Conservation (phyloP, 2,888 invertebrate genomes). For the Drosophila acutilabella region DNA sequence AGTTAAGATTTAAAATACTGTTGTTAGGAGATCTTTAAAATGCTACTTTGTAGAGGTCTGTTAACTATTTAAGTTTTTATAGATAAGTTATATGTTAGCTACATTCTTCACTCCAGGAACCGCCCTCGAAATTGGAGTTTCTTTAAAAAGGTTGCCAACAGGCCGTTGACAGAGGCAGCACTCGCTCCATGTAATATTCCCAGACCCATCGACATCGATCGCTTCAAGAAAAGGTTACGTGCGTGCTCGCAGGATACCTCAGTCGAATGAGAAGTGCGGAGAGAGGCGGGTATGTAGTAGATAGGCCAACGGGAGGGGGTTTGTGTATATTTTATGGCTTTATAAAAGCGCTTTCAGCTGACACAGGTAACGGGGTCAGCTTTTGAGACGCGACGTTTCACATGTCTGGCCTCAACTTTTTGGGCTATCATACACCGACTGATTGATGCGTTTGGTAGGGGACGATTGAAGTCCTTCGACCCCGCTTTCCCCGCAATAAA, state of each 20-base stretch:
- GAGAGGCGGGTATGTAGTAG: background rate
- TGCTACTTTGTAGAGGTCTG: too few relatives aligned
- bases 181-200: conserved; percentile 5
- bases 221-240: conserved; percentile 50
- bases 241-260: conserved; percentile 39
- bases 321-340: conserved; percentile 76
- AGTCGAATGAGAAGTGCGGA: background rate
- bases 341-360: conserved; percentile 70
- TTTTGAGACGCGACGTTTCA: conserved; percentile 41
- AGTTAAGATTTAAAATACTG: too few relatives aligned
- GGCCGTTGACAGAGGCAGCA: conserved; percentile 63
- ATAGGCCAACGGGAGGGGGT: background rate
- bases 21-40: too few relatives aligned
- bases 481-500: background rate
- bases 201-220: conserved; percentile 35
- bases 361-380: conserved; percentile 61
- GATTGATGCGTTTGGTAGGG: conserved; percentile 56
- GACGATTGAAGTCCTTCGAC: background rate
- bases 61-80: too few relatives aligned
- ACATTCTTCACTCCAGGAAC: conserved; percentile 6
- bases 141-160: conserved; percentile 61
- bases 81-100: too few relatives aligned
- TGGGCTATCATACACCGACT: conserved; percentile 66
- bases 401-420: conserved; percentile 47
- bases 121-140: conserved; percentile 38